Percentiles rank a stretch among this genome's conserved stretches.
phyloP scores from a whole-genome alignment of 1,140 invertebrate genomes.

The Sipha flava region DNA sequence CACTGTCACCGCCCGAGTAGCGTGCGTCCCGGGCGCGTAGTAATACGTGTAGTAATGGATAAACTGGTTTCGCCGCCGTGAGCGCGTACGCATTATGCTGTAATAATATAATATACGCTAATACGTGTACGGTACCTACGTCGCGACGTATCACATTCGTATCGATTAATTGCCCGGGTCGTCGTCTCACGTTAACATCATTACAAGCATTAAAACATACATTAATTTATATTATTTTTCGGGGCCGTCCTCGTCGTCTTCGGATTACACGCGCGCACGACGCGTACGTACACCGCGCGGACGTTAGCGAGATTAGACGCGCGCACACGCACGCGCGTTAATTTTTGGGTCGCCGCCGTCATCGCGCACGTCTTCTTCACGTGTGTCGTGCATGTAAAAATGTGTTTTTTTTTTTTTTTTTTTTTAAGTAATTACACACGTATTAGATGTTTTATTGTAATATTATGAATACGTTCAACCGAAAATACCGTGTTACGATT shows the following conservation, averaged over 20 bases:
- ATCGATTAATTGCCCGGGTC: constrained; percentile 17
- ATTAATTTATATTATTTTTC: constrained; percentile 3
- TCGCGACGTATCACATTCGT: not conserved
- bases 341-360: not conserved
- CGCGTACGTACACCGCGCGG: not conserved
- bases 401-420: not conserved
- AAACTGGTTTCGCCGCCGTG: constrained; percentile 11
- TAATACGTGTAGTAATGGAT: not conserved
- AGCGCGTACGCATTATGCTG: not conserved
- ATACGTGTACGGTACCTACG: not conserved
- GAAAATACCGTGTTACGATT: too few species aligned
- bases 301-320: not conserved
- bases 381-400: not conserved
- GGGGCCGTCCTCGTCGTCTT: not conserved
- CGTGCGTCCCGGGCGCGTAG: not conserved
- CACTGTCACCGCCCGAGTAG: not conserved
- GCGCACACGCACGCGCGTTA: too few species aligned
- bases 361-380: not conserved
- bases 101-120: not conserved
- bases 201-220: constrained; percentile 14
- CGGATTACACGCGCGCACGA: not conserved
- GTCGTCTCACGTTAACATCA: not conserved
- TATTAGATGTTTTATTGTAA: too few species aligned
- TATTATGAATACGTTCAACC: too few species aligned
- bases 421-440: too few species aligned